A percentile compares a stretch with the other conserved stretches of the same genome.
phyloP scores from a whole-genome alignment of 1,140 invertebrate species.

The Callitettix versicolor region DNA sequence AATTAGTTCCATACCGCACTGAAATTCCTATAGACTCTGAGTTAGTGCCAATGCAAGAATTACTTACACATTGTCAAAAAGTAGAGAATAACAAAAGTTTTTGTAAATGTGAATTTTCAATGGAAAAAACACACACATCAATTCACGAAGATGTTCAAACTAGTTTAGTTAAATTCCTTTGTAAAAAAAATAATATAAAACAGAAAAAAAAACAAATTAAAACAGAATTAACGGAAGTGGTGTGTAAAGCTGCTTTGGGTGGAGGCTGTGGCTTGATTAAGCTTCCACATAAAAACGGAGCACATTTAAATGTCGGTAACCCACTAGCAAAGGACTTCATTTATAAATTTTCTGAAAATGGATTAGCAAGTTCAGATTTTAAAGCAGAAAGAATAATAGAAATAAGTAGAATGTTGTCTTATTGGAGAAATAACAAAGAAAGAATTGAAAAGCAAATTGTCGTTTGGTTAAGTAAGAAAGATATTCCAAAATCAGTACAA shows the following conservation, averaged over 20 bases:
- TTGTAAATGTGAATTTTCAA: not conserved
- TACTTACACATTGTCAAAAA: conserved; percentile 49
- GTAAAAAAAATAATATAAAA: not conserved
- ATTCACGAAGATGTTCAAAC: not conserved
- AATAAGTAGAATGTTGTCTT: conserved; percentile 69
- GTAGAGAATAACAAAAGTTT: conserved; percentile 19
- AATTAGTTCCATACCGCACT: conserved; percentile 54
- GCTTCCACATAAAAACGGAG: conserved; percentile 77
- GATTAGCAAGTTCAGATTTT: conserved; percentile 49
- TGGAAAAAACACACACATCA: not conserved
- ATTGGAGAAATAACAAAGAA: conserved; percentile 88
- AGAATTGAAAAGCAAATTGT: conserved; percentile 72
- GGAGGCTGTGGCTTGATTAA: conserved; percentile 64
- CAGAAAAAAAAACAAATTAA: no score
- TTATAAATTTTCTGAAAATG: conserved; percentile 68
- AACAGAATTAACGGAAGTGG: no score
- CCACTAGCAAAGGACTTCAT: conserved; percentile 90
- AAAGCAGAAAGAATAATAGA: conserved; percentile 57
- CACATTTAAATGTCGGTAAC: conserved; percentile 86
- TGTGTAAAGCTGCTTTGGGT: conserved; percentile 30
- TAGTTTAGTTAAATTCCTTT: not conserved
- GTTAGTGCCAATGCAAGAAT: conserved; percentile 46
- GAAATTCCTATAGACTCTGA: conserved; percentile 29
- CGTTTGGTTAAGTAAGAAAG: conserved; percentile 55
- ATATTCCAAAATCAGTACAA: conserved; percentile 37